Conservation (phyloP, 1,140 invertebrate species). For the Laupala kohalensis region DNA sequence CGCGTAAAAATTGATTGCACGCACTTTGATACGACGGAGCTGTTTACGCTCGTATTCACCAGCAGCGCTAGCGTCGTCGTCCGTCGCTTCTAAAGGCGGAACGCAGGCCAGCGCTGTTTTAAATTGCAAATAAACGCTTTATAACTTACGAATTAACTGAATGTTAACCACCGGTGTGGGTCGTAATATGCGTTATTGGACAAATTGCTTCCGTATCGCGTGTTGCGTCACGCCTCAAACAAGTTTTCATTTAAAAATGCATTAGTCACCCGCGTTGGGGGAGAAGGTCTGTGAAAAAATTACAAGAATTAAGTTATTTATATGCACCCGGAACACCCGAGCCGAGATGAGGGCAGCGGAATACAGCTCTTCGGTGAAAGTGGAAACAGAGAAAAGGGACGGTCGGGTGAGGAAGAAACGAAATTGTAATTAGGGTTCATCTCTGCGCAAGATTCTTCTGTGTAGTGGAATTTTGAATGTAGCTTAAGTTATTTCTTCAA, state of each 20-base stretch:
- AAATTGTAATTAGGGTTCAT: too few species aligned
- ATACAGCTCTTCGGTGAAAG: not conserved
- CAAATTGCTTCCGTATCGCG: not conserved
- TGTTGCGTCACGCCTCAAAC: not conserved
- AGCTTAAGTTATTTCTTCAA: too few species aligned
- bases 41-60: too few species aligned
- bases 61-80: too few species aligned
- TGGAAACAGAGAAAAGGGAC: too few species aligned
- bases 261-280: not conserved
- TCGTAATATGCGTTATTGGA: not conserved
- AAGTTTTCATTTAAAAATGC: not conserved
- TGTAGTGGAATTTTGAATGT: too few species aligned
- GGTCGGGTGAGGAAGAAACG: too few species aligned
- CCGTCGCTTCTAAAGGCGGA: too few species aligned
- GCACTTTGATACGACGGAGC: not conserved
- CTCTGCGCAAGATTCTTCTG: too few species aligned
- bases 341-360: not conserved
- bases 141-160: not conserved
- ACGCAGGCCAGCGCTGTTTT: not conserved
- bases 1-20: not conserved
- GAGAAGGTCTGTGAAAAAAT: not conserved
- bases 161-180: not conserved
- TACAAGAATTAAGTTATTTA: not conserved
- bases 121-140: not conserved
- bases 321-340: not conserved